Evolutionary conservation across 2,888 invertebrate species (phyloP), one percentile per base, ranked within the genome.

Genomic region (Melitaea athalia): DNA sequence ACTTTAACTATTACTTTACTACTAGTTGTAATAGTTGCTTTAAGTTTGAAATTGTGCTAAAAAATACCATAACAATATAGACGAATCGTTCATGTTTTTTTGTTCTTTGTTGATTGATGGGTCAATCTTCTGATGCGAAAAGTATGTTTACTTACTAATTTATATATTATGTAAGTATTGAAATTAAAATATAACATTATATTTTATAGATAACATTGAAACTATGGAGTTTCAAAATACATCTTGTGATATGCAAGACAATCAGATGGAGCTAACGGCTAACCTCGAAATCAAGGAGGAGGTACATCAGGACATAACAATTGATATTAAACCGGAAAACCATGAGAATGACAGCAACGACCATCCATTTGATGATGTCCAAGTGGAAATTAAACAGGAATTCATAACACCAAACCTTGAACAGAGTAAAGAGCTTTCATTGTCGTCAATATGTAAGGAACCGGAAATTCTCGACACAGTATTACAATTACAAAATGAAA

Each of bases 271-370:
- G 17, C 15, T 62, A 49, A 50, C 50, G 59, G 64, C 61, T 7
- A 62, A 65, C 52, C 14, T 69, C n/a, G 42, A 63, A 52, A 55
- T 72, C 10, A 72, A 72, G 63, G 69, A 72, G n/a, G 71, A 64
- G 31, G 50, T 57, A 50, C 17, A 55, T 50, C 64, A 50, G 42
- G 64, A 64, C n/a, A 45, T 68, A 47, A 53, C 55, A 47, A 50
- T 64, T 47, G 68, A 68, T 43, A 68, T 68, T 14, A 64, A 68
- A 62, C 61, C 68, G 7, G 68, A 68, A 49, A 57, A 15, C 11
- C 33, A 63, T 14, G 59, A 68, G n/a, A 42, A 31, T 12, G 31
- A 55, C 33, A 47, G 33, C 49, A 60, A 68, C 14, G 68, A 57
- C 5, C 64, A 64, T 62, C 64, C 60, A 49, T 68, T 64, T 64